Evolutionary conservation across 2,113 vertebrate species (phyloP), one percentile per base, ranked within the genome.

Genomic region (Dolichotis patagonum): DNA sequence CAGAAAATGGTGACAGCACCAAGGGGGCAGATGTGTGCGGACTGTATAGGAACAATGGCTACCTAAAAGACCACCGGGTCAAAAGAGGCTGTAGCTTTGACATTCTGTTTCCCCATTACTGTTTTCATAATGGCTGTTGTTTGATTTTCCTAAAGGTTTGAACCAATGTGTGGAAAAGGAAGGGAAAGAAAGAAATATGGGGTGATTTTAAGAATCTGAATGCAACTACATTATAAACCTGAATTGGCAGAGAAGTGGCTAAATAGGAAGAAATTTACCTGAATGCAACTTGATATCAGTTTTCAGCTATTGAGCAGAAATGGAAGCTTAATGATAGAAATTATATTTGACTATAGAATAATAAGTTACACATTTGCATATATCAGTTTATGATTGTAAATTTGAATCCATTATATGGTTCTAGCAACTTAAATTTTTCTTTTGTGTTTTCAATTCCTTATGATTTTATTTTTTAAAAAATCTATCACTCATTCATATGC

Each of bases 231-330:
- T 96, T 92, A 90, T 65, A 90, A 95, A 94, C 81, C 32, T 63
- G 90, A 97, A 97, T 96, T 96, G 97, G 96, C 94, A 90, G 87
- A 94, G 84, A 97, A 97, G 92, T 93, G 9, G 87, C 94, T 96
- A 88, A 97, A 97, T 97, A 85, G 82, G 82, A 97, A 94, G 96
- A 97, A 97, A 97, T 98, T 96, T 97, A 97, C 97, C 97, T 97
- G 97, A 97, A 97, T 97, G 96, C 69, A 94, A 96, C 96, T 95
- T 97, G 92, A 94, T 97, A 93, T 52, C 85, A 85, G 92, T 95
- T 96, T 95, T 93, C 65, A 96, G 88, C 94, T 91, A 78, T 69
- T 85, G 92, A 97, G 90, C 35, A 93, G 81, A 97, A 97, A 96
- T 96, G 90, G 84, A 63, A 97, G 81, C 95, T 97, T 97, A 97